A percentile compares a stretch with the other conserved stretches of the same genome.
Evolutionary conservation across 2,888 invertebrate genomes (phyloP).

Genomic region (Synergus laeviventris): DNA sequence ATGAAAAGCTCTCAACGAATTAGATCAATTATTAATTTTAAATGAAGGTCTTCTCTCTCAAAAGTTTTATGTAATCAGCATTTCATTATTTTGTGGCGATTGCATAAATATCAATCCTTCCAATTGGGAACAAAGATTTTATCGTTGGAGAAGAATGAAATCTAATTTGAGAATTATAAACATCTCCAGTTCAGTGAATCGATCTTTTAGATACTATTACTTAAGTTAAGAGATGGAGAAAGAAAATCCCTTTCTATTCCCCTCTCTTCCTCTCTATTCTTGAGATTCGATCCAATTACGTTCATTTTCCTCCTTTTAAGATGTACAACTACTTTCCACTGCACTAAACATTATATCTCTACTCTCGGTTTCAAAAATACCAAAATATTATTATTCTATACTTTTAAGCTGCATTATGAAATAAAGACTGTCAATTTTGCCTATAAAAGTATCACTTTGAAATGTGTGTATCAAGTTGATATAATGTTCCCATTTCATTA

Average conservation of each 20-base stretch:
- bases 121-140: neutral
- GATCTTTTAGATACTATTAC: constrained; percentile 2
- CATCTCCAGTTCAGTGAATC: neutral
- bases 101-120: neutral
- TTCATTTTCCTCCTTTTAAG: constrained; percentile 33
- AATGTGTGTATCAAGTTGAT: neutral
- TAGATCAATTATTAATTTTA: neutral
- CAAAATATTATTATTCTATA: neutral
- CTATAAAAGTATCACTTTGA: neutral
- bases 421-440: neutral
- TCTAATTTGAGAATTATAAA: neutral
- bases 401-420: neutral
- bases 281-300: constrained; percentile 20
- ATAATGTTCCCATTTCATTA: neutral
- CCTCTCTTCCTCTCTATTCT: constrained; percentile 7
- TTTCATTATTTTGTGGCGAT: neutral
- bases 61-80: neutral
- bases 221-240: neutral
- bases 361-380: constrained; percentile 17
- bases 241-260: neutral
- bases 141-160: neutral
- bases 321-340: constrained; percentile 27
- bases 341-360: constrained; percentile 11
- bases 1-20: neutral
- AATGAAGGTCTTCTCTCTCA: neutral